Evolutionary conservation across 2,113 vertebrate species (phyloP), one percentile per base, ranked within the genome.

Genomic region (Triplophysa rosa): DNA sequence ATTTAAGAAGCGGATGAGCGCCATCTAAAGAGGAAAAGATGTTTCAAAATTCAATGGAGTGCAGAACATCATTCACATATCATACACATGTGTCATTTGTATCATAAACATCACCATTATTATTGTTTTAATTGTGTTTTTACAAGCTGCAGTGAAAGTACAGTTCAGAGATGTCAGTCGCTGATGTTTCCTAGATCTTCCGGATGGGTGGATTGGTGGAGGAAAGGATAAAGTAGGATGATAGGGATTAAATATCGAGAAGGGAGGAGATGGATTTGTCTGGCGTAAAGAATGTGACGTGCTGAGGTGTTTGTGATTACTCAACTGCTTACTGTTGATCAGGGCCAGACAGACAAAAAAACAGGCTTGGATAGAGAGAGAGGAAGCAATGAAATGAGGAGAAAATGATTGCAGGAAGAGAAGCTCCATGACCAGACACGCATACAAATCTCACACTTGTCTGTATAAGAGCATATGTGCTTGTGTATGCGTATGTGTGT

Each of bases 191-290:
- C 42, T 56, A 56, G 59, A 47, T n/a, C 33, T 67, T 80, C 61
- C 16, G 54, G 67, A 82, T 67, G 67, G 33, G 78, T 64, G 47
- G 58, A 42, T 9, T 4, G 76, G 69, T 70, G 52, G 76, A 49
- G 59, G 29, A 19, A 83, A 82, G 59, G 69, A 69, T 47, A 21
- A 62, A 67, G 77, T 23, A 69, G 78, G 81, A 80, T 82, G 73
- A 85, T 63, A 67, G 79, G 83, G 78, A 84, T 80, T 82, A 80
- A 84, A 80, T 72, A 67, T 79, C 72, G 56, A 73, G 62, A 77
- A 64, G 61, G 62, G 72, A 45, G 45, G 83, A 72, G 72, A 64
- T 73, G 24, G 67, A 40, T 42, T 61, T 63, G 80, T 82, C 71
- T 80, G 83, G 80, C 63, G 73, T 37, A 62, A 69, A 67, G 26